A percentile compares a stretch with the other conserved stretches of the same genome.
These are phyloP conservation scores for Danio rerio DNA, from an alignment of 2,113 vertebrate species.

Conservation along the genomic window GRCz12tu NC_133177.1:8773001-8773500, in stretches of 20 bases:
- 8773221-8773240: neutral
- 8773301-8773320: neutral
- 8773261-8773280: too few relatives aligned
- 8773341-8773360: slow-evolving; percentile 30
- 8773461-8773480: slow-evolving; percentile 26
- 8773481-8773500: slow-evolving; percentile 1
- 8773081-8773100: too few relatives aligned
- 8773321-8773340: slow-evolving; percentile 32
- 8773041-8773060: too few relatives aligned
- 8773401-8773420: slow-evolving; percentile 3
- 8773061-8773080: too few relatives aligned
- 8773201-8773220: neutral
- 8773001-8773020: too few relatives aligned
- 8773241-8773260: slow-evolving; percentile 8
- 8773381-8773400: slow-evolving; percentile 44
- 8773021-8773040: too few relatives aligned
- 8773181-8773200: neutral
- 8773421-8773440: slow-evolving; percentile 32
- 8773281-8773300: slow-evolving; percentile 3
- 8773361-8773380: slow-evolving; percentile 33
- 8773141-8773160: too few relatives aligned
- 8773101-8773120: too few relatives aligned
- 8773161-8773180: too few relatives aligned
- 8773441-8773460: neutral
- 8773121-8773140: too few relatives aligned